phyloP scores from a whole-genome alignment of 2,888 invertebrate species.

The Sesamia inferens region DNA sequence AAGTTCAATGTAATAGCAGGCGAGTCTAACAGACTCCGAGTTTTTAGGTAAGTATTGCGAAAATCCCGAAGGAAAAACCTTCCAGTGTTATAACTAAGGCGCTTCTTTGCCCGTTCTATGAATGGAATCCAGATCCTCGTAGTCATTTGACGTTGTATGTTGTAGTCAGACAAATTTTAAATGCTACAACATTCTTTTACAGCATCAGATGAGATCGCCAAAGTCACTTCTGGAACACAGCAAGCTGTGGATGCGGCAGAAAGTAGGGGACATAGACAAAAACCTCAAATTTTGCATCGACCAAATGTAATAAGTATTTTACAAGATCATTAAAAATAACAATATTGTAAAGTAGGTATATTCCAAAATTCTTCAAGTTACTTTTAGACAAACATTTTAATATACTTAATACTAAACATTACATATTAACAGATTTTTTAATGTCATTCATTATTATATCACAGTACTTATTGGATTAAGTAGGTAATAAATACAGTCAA shows the following conservation, averaged over 20 bases:
- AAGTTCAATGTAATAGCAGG: no score
- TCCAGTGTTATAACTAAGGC: no score
- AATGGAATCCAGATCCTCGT: background rate
- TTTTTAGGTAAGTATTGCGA: no score
- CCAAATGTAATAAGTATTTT: conserved; percentile 70
- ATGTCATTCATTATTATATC: conserved; percentile 74
- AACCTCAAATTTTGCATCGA: conserved; percentile 81
- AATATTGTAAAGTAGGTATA: conserved; percentile 57
- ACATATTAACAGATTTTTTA: conserved; percentile 67
- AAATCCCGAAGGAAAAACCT: background rate
- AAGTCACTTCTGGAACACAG: conserved; percentile 76
- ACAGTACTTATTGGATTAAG: conserved; percentile 72
- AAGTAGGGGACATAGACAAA: conserved; percentile 79
- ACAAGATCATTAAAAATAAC: conserved; percentile 57
- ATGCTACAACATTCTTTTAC: conserved; percentile 36
- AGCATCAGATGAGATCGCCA: conserved; percentile 75
- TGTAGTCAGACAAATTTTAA: background rate
- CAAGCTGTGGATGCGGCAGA: conserved; percentile 77
- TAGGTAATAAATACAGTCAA: conserved; percentile 68
- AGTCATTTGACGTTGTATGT: background rate
- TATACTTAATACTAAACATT: conserved; percentile 58
- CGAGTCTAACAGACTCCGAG: no score
- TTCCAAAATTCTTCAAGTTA: conserved; percentile 62
- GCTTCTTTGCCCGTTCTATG: background rate
- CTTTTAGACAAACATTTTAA: conserved; percentile 60